These are phyloP conservation scores for Pristionchus arcanus DNA, from an alignment of 2,888 invertebrate genomes.

Conservation along the genomic window DNA sequence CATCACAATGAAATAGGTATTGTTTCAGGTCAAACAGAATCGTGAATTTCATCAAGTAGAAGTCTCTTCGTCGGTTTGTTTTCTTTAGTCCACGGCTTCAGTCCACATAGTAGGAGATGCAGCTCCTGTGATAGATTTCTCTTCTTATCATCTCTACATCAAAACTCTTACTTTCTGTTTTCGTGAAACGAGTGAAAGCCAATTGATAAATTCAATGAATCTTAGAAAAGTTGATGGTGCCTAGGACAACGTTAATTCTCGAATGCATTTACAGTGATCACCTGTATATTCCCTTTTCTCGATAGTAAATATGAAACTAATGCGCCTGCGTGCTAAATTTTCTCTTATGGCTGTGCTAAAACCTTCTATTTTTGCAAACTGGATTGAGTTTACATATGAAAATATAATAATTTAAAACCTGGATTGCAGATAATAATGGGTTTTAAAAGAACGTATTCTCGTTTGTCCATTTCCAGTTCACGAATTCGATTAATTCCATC, in stretches of 20 bases:
- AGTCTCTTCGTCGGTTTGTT: no score
- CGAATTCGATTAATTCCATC: not conserved
- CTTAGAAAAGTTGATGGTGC: not conserved
- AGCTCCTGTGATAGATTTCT: not conserved
- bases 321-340: not conserved
- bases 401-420: not conserved
- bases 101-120: not conserved
- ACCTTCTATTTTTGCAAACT: not conserved
- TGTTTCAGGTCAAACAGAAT: not conserved
- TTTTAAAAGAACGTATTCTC: not conserved
- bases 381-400: not conserved
- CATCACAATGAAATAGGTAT: not conserved
- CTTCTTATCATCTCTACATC: not conserved
- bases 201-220: not conserved
- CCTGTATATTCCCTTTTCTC: not conserved
- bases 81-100: not conserved
- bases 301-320: not conserved
- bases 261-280: not conserved
- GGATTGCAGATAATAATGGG: not conserved
- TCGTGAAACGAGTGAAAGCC: not conserved
- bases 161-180: not conserved
- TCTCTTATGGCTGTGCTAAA: not conserved
- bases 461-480: not conserved
- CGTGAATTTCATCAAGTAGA: no score
- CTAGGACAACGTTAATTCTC: not conserved